These are phyloP conservation scores for Rallus limicola DNA, from an alignment of 2,113 vertebrate species.

Conservation along the genomic window DNA sequence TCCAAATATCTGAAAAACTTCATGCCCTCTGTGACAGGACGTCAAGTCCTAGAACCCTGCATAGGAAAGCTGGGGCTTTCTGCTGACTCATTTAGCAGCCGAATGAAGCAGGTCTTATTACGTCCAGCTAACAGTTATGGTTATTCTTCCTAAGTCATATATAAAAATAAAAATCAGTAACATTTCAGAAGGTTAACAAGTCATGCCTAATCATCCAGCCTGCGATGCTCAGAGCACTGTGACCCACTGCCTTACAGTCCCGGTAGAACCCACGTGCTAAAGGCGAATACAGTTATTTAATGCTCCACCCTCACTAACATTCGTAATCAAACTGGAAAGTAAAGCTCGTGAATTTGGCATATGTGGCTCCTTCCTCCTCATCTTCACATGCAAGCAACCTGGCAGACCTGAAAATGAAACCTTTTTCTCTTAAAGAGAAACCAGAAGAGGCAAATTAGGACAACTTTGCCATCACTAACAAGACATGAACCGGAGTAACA, in stretches of 20 bases:
- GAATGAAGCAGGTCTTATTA: neutral
- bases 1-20: conserved; percentile 59
- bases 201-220: neutral
- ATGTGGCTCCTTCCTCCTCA: neutral
- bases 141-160: neutral
- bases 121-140: neutral
- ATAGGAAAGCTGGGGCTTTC: neutral
- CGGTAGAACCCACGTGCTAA: conserved; percentile 15
- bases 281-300: neutral
- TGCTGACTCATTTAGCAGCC: conserved; percentile 4
- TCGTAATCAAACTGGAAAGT: neutral
- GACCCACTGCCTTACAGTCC: neutral
- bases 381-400: neutral
- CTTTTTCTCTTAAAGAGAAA: neutral
- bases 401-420: neutral
- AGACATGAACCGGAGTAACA: neutral
- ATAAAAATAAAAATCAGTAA: neutral
- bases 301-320: neutral
- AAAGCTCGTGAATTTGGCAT: accelerated
- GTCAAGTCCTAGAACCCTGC: conserved; percentile 39
- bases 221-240: accelerated
- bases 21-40: conserved; percentile 30
- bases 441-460: neutral
- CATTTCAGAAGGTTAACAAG: conserved; percentile 3
- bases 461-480: neutral